Evolutionary conservation across 2,113 vertebrate genomes (phyloP).

Genomic region (Lagopus muta): DNA sequence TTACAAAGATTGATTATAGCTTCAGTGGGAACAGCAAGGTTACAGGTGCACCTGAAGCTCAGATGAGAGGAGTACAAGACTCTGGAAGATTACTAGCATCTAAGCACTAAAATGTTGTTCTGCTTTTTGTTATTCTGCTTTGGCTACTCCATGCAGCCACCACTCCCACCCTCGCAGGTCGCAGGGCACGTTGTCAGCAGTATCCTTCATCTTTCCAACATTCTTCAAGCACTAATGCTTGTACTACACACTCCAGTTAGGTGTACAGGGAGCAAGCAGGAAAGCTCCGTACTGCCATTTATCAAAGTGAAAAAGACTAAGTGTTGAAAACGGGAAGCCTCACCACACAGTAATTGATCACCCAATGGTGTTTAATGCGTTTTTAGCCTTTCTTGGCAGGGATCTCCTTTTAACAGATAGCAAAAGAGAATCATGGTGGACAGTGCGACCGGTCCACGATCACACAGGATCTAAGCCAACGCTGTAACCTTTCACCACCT

Average conservation of each 20-base stretch:
- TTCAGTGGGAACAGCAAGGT: conserved; percentile 21
- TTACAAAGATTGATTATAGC: neutral
- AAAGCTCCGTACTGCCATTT: neutral
- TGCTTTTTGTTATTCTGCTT: neutral
- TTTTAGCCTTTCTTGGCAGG: neutral
- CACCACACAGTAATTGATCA: neutral
- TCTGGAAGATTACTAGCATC: neutral
- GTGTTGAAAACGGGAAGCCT: neutral
- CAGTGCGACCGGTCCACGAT: rapidly evolving
- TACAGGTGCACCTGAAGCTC: conserved; percentile 17
- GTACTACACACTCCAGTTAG: neutral
- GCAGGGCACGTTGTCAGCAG: neutral
- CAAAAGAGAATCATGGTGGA: neutral
- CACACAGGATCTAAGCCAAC: neutral
- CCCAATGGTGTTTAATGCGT: neutral
- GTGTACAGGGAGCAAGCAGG: too few species aligned
- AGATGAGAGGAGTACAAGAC: neutral
- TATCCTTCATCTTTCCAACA: neutral
- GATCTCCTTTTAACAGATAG: neutral
- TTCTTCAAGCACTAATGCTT: neutral
- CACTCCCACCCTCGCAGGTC: neutral
- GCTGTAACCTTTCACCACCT: rapidly evolving
- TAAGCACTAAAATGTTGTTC: neutral
- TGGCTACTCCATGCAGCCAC: neutral
- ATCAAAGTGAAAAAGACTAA: neutral